Evolutionary conservation across 1,140 invertebrate genomes (phyloP), one percentile per base, ranked within the genome.

Genomic region (Diorhabda carinulata): DNA sequence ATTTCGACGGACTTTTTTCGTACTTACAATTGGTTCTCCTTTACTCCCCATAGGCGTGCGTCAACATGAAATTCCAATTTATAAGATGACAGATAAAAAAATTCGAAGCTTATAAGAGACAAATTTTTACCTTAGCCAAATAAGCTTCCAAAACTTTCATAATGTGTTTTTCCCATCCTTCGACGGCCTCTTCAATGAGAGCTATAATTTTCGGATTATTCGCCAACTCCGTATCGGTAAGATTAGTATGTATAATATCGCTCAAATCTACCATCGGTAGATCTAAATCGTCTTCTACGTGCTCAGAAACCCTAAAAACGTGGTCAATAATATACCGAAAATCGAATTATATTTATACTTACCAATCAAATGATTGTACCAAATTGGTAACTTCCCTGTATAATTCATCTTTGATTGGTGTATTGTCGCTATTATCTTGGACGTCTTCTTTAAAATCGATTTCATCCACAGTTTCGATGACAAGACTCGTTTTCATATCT

Each of bases 141-240:
- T 85, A 82, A 7, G 78, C 74, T 60, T 87, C 83, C 62, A 88
- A 83, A 2, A 84, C 82, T 69, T 80, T 81, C 52, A 85, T 81
- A 25, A 92, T 87, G 73, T 90, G 87, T 61, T 83, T 83, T 61
- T 88, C 86, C 89, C 90, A 91, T 59, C 84, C 84, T 61, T 83
- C 81, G 0, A 90, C 84, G 0, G 86, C 82, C 62, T 89, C 84
- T 74, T 92, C 89, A 6, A 92, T 79, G 64, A 87, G 82, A 10
- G 82, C 73, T 4, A 88, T 78, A 0, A 87, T 73, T 56, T 84
- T 83, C 2, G 83, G 82, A 58, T 88, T 79, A 67, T 83, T 72
- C 7, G 84, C 74, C 9, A 84, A 78, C 4, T 81, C 77, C 9
- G 86, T 81, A 2, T 82, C 82, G 40, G 78, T 79, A 6, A 83